phyloP scores from a whole-genome alignment of 2,797 vertebrate genomes.

The Sebastes vulpes region DNA sequence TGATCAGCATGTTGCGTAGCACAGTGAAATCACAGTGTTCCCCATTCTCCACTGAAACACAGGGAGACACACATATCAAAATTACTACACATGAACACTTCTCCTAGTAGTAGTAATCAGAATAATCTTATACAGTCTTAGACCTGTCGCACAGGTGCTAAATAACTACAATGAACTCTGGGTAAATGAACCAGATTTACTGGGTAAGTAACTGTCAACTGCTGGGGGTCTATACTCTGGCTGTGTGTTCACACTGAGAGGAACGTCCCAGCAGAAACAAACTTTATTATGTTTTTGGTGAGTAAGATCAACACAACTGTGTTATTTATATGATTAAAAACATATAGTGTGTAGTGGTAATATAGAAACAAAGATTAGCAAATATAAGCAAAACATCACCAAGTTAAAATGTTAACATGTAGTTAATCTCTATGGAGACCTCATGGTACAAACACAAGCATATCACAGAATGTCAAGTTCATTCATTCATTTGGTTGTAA shows the following conservation, averaged over 20 bases:
- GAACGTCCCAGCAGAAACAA: constrained; percentile 7
- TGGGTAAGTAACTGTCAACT: background rate
- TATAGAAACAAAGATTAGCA: background rate
- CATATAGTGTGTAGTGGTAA: background rate
- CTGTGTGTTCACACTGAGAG: background rate
- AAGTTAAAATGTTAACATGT: background rate
- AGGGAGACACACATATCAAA: constrained; percentile 4
- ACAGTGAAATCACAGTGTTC: constrained; percentile 89
- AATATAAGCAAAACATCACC: background rate
- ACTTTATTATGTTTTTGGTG: background rate
- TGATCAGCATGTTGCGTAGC: constrained; percentile 87
- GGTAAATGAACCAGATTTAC: background rate
- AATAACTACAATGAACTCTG: background rate
- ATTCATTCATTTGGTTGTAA: constrained; percentile 20
- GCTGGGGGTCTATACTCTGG: background rate
- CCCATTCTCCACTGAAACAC: constrained; percentile 87
- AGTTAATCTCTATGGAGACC: background rate
- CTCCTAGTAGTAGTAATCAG: background rate
- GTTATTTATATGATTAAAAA: constrained; percentile 5
- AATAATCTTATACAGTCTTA: background rate
- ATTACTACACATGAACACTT: background rate
- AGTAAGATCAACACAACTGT: constrained; percentile 6
- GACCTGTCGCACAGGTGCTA: background rate
- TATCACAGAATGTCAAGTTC: background rate
- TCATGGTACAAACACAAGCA: constrained; percentile 6